Base-by-base conservation (phyloP, 2,888 invertebrate genomes). In the Acleris literana region DNA sequence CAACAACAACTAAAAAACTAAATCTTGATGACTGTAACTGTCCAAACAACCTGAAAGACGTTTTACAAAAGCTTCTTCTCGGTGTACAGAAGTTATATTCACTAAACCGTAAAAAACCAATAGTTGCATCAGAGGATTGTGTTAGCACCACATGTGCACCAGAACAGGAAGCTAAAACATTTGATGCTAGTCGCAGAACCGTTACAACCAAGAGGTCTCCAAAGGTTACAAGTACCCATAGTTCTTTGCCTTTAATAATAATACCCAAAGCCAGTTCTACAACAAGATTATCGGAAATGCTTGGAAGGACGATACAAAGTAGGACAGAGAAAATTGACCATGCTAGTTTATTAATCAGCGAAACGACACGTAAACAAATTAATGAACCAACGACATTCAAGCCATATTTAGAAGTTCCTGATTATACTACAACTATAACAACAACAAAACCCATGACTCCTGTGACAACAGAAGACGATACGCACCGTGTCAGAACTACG, bases 1-100 rank as follows among this genome's bases (percentile, higher is more conserved):
- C 18, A 57, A 11, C n/a, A 53, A 62, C 29, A 33, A 44, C 64
- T 7, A 67, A 69, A 5, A 63, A 69, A 48, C 62, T 57, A 57
- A 2, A 9, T 33, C 3, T 3, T 33, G 5, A 33, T 0, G 65
- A 70, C 58, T 89, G 89, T 68, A 80, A 74, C 66, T 90, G 89
- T 71, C 76, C 80, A 3, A 74, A 74, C 33, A 78, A 80, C 46
- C 44, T 87, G 11, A 72, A 75, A 11, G 51, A 73, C 4, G 67
- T 81, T 3, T 72, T 82, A 49, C 73, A 56, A 52, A 87, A 82
- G 75, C 72, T 86, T 20, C 68, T 86, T 22, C 46, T 64, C 29
- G 73, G 74, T 51, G 70, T 88, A 51, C 76, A 83, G 70, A 75
- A 77, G 39, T 57, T 85, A 11, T 20, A n/a, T 43, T n/a, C 20